Percentiles rank a stretch among this genome's conserved stretches.
Evolutionary conservation across 2,797 vertebrate species (phyloP).

Genomic region (Sylvia borin): DNA sequence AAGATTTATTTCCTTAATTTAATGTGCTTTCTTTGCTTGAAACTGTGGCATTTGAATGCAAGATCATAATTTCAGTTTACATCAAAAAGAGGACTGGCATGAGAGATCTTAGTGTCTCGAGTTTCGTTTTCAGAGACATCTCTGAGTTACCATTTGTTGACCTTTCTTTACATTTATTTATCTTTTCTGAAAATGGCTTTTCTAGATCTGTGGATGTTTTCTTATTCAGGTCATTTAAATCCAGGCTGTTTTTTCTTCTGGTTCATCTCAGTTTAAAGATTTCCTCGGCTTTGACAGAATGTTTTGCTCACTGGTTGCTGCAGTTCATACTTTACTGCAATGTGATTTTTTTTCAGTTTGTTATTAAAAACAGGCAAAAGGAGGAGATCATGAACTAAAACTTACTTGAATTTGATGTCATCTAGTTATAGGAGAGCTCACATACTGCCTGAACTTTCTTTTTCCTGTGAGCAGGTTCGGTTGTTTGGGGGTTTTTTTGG

Average conservation of each 20-base stretch:
- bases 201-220: neutral
- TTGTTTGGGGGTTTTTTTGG: neutral
- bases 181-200: neutral
- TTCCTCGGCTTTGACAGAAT: neutral
- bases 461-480: neutral
- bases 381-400: neutral
- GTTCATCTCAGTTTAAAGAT: neutral
- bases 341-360: neutral
- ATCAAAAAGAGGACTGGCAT: neutral
- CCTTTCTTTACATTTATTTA: neutral
- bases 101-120: neutral
- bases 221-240: neutral
- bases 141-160: neutral
- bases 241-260: neutral
- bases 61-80: neutral
- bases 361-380: neutral
- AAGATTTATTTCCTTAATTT: neutral
- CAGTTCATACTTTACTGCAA: neutral
- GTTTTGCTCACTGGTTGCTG: neutral
- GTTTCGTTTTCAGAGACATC: neutral
- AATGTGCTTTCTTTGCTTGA: neutral
- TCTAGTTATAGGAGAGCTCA: neutral
- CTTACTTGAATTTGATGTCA: neutral
- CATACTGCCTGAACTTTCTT: neutral
- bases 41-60: neutral